Evolutionary conservation across 2,113 vertebrate species (phyloP), one percentile per base, ranked within the genome.

Genomic region (Syngnathoides biaculeatus): DNA sequence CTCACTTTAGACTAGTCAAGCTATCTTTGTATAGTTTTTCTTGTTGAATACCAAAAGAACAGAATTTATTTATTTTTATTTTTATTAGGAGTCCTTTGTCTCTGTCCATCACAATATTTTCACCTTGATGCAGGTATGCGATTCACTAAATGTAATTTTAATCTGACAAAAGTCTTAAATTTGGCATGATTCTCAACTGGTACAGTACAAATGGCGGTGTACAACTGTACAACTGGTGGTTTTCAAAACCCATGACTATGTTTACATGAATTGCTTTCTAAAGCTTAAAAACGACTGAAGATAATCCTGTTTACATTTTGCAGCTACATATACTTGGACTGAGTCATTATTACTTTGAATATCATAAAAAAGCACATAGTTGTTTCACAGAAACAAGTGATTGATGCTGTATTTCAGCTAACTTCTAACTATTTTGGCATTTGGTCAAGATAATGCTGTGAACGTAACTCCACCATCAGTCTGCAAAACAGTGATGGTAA

Each of bases 401-500:
- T 6, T 35, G 30, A 35, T 35, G 30, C 30, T 35, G 3, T 5
- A 35, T 35, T 35, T 35, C 30, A 35, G 30, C 30, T 35, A 35
- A 35, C 3, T 35, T 35, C 1, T 35, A 35, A 35, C 3, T 35
- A 35, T 35, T 35, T 35, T 3, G 30, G 3, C 30, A n/a, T n/a
- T n/a, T n/a, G n/a, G n/a, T n/a, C n/a, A n/a, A n/a, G n/a, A n/a
- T n/a, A 69, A 80, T 64, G 65, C 77, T 86, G 80, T 82, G 83
- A 88, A 87, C 86, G 88, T 58, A 84, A 73, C 76, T 79, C 22
- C 70, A 70, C 61, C 74, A 80, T 83, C 75, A 80, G 77, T 80
- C 24, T 11, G 9, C 24, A 55, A 22, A 55, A 55, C n/a, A 24
- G 22, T 22, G n/a, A 24, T 71, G 20, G 69, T 19, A 65, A 61